phyloP scores from a whole-genome alignment of 2,888 invertebrate genomes.

The Drosophila atripex region DNA sequence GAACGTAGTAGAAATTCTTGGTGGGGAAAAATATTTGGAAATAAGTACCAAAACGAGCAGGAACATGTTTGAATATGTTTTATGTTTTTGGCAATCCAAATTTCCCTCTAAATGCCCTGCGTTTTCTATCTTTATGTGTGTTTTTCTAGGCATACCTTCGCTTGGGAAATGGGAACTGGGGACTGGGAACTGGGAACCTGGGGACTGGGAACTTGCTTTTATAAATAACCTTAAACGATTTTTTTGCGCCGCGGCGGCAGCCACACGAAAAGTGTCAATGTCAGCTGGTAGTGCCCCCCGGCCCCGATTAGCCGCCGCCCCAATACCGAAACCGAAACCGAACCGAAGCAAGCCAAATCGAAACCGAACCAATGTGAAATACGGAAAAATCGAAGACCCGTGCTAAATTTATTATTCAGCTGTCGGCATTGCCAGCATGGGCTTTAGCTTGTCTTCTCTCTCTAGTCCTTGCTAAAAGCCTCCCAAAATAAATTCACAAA shows the following conservation, averaged over 20 bases:
- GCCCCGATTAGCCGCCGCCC: too few relatives aligned
- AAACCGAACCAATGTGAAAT: constrained; percentile 29
- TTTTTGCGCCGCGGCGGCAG: constrained; percentile 49
- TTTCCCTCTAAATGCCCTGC: neutral
- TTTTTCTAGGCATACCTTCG: constrained; percentile 6
- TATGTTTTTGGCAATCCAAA: too few relatives aligned
- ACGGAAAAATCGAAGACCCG: constrained; percentile 69
- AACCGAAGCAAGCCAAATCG: constrained; percentile 12
- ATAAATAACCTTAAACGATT: constrained; percentile 74
- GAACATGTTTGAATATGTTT: too few relatives aligned
- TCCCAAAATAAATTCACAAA: constrained; percentile 4
- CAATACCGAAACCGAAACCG: too few relatives aligned
- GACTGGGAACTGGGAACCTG: constrained; percentile 4
- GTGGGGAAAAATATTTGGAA: too few relatives aligned
- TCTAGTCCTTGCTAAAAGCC: too few relatives aligned
- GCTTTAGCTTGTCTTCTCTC: constrained; percentile 11
- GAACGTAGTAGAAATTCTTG: too few relatives aligned
- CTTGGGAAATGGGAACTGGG: neutral
- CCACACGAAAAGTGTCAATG: constrained; percentile 73
- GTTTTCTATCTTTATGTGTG: constrained; percentile 8
- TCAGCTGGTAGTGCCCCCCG: constrained; percentile 63
- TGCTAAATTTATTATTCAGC: constrained; percentile 77
- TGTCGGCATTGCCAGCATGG: constrained; percentile 49
- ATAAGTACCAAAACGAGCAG: too few relatives aligned
- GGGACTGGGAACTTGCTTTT: constrained; percentile 44